These are phyloP conservation scores for Blennius ocellaris DNA, from an alignment of 2,113 vertebrate species.

Conservation along the genomic window DNA sequence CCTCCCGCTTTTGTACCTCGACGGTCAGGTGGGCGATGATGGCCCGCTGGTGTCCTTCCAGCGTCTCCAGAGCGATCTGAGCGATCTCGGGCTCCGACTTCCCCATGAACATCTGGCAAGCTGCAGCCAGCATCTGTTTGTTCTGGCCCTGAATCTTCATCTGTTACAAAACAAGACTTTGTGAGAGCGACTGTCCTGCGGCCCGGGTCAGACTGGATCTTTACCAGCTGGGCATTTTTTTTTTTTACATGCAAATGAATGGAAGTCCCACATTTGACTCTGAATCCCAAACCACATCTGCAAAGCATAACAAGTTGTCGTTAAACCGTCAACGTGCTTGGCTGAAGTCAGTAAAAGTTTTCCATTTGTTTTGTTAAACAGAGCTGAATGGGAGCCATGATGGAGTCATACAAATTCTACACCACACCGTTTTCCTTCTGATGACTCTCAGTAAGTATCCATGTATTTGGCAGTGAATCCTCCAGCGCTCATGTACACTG, in stretches of 20 bases:
- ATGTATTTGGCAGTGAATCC: no score
- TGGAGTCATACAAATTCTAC: no score
- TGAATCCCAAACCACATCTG: not conserved
- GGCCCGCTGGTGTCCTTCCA: slow-evolving; percentile 94
- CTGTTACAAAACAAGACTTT: slow-evolving; percentile 65
- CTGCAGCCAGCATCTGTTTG: slow-evolving; percentile 94
- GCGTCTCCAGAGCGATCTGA: slow-evolving; percentile 92
- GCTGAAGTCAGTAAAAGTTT: no score
- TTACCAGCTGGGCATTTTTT: not conserved
- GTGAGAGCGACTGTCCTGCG: no score
- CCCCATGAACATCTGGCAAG: slow-evolving; percentile 97
- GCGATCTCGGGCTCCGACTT: slow-evolving; percentile 90
- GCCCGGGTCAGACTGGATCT: no score
- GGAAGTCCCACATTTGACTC: not conserved
- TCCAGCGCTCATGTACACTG: slow-evolving; percentile 21
- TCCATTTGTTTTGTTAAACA: no score
- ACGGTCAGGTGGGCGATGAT: slow-evolving; percentile 97
- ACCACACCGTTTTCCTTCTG: not conserved
- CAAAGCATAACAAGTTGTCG: no score
- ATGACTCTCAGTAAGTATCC: not conserved
- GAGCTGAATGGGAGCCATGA: no score
- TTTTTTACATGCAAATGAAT: not conserved
- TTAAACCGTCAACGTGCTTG: no score
- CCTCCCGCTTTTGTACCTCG: slow-evolving; percentile 79
- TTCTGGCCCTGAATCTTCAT: slow-evolving; percentile 98